These are phyloP conservation scores for Emydocephalus ijimae DNA, from an alignment of 2,113 vertebrate species.

Conservation along the genomic window DNA sequence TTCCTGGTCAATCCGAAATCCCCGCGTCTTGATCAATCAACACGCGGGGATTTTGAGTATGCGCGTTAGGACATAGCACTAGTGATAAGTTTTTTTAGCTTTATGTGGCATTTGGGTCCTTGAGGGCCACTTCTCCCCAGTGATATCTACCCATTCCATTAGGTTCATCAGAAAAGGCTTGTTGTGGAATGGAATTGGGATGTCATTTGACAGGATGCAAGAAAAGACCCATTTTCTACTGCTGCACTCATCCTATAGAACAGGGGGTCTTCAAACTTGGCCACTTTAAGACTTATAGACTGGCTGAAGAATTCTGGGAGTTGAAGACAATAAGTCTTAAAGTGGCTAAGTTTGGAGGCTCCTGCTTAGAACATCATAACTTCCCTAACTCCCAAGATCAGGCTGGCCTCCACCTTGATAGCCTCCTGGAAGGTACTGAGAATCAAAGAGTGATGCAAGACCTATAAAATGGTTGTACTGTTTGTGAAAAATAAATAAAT, in stretches of 20 bases:
- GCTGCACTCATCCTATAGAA: neutral
- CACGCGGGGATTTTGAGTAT: no score
- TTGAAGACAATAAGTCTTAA: neutral
- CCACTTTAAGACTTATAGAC: neutral
- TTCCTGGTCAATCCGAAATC: no score
- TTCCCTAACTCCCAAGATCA: neutral
- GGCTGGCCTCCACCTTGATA: neutral
- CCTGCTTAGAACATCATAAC: neutral
- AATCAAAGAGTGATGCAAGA: neutral
- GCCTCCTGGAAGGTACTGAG: neutral
- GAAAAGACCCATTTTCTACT: neutral
- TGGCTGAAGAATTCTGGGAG: neutral
- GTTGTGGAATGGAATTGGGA: no score
- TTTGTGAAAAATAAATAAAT: neutral
- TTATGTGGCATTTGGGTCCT: neutral
- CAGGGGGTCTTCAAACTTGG: neutral
- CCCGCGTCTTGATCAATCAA: no score
- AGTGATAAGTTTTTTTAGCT: neutral
- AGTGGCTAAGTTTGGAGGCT: neutral
- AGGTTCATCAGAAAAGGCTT: neutral
- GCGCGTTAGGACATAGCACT: no score
- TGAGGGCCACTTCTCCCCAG: neutral
- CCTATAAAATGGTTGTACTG: neutral
- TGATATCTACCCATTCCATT: neutral
- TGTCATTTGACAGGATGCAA: neutral